Percentiles rank a stretch among this genome's conserved stretches.
phyloP scores from a whole-genome alignment of 2,797 vertebrate genomes.

The Mormyrops attenuatus region DNA sequence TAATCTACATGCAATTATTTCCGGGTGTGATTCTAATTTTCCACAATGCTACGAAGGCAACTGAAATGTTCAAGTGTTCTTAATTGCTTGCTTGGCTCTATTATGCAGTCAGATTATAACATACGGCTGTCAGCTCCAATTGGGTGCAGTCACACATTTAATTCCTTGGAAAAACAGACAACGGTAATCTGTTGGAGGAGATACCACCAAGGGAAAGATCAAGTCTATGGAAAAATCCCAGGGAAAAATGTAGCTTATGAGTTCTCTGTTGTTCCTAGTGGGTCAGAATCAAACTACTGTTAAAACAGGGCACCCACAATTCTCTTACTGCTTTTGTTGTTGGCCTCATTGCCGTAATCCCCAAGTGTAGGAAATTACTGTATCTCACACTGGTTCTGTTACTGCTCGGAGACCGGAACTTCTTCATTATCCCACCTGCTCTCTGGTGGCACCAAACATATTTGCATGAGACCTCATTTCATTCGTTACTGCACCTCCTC shows the following conservation, averaged over 20 bases:
- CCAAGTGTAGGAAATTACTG: background rate
- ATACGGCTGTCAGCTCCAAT: background rate
- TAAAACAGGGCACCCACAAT: background rate
- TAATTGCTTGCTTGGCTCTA: background rate
- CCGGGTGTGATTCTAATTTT: constrained; percentile 5
- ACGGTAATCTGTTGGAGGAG: background rate
- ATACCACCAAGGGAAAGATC: background rate
- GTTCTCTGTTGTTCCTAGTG: background rate
- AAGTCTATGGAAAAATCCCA: background rate
- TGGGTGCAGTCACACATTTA: background rate
- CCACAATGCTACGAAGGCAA: background rate
- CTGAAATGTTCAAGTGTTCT: background rate
- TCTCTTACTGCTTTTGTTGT: background rate
- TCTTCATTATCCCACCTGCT: constrained; percentile 9
- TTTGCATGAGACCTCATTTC: constrained; percentile 17
- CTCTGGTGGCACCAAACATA: background rate
- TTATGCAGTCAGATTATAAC: background rate
- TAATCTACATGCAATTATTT: background rate
- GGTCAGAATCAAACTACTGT: background rate
- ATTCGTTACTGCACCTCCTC: background rate
- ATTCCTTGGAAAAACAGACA: constrained; percentile 2
- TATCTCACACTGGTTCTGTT: background rate
- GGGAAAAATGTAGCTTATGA: background rate
- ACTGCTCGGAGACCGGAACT: background rate
- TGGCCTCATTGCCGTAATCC: background rate